Evolutionary conservation across 2,797 vertebrate genomes (phyloP).

Genomic region (Neostethus bicornis): DNA sequence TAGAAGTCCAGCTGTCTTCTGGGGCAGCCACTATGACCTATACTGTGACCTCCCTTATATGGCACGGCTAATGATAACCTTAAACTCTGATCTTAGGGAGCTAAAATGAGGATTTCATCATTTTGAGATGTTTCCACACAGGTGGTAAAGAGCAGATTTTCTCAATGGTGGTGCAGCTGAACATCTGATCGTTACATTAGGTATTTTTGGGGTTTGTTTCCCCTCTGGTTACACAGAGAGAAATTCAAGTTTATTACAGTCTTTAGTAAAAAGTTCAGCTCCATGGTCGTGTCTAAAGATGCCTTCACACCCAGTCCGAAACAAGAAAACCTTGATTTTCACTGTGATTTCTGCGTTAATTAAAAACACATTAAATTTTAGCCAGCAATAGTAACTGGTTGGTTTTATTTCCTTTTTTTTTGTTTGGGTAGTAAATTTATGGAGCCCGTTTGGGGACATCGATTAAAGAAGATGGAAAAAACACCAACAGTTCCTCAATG

Average conservation of each 20-base stretch:
- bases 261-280: not conserved
- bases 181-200: too few relatives aligned
- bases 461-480: too few relatives aligned
- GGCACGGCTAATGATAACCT: conserved; percentile 69
- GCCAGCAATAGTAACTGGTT: conserved; percentile 23
- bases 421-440: conserved; percentile 27
- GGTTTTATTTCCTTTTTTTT: conserved; percentile 41
- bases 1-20: conserved; percentile 57
- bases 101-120: conserved; percentile 42
- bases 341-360: not conserved
- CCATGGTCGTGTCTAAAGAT: conserved; percentile 10
- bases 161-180: conserved; percentile 22
- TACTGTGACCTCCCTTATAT: conserved; percentile 51
- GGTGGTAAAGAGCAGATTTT: conserved; percentile 34
- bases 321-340: not conserved
- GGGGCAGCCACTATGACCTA: conserved; percentile 50
- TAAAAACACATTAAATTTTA: not conserved
- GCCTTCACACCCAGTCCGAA: conserved; percentile 1
- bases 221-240: conserved; percentile 12
- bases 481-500: too few relatives aligned
- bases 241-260: conserved; percentile 13
- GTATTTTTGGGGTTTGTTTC: too few relatives aligned
- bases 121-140: conserved; percentile 50
- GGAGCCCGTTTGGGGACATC: too few relatives aligned
- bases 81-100: conserved; percentile 43